Evolutionary conservation across 2,888 invertebrate species (phyloP).

Genomic region (Drosophila sordidula): DNA sequence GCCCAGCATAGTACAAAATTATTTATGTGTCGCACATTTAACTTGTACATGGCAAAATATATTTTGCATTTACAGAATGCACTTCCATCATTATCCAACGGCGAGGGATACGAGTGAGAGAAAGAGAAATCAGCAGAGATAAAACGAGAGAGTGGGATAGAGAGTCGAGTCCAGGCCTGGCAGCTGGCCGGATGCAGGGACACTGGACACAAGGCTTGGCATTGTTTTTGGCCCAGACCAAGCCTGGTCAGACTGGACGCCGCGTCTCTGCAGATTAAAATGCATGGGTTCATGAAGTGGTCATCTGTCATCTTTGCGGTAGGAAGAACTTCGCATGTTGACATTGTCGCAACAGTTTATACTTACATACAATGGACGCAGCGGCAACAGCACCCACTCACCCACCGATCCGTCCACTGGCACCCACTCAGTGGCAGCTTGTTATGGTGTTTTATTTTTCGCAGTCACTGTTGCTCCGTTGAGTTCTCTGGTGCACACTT

Average conservation of each 20-base stretch:
- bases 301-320: slow-evolving; percentile 81
- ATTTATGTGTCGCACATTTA: slow-evolving; percentile 79
- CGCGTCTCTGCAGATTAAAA: slow-evolving; percentile 70
- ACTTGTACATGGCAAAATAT: slow-evolving; percentile 77
- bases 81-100: slow-evolving; percentile 77
- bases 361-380: slow-evolving; percentile 46
- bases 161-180: slow-evolving; percentile 26
- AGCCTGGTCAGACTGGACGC: slow-evolving; percentile 20
- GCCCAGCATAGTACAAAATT: slow-evolving; percentile 58
- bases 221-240: slow-evolving; percentile 45
- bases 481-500: slow-evolving; percentile 62
- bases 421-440: slow-evolving; percentile 40
- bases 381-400: slow-evolving; percentile 27
- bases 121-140: too few species aligned
- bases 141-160: not conserved
- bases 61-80: slow-evolving; percentile 79
- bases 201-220: slow-evolving; percentile 41
- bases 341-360: slow-evolving; percentile 80
- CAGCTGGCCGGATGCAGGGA: slow-evolving; percentile 44
- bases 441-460: slow-evolving; percentile 48
- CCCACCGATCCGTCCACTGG: slow-evolving; percentile 1
- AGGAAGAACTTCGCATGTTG: slow-evolving; percentile 80
- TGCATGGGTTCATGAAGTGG: slow-evolving; percentile 81
- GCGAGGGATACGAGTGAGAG: too few species aligned
- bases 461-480: slow-evolving; percentile 21